Evolutionary conservation across 2,888 invertebrate species (phyloP).

Genomic region (Drosophila setosimentum): DNA sequence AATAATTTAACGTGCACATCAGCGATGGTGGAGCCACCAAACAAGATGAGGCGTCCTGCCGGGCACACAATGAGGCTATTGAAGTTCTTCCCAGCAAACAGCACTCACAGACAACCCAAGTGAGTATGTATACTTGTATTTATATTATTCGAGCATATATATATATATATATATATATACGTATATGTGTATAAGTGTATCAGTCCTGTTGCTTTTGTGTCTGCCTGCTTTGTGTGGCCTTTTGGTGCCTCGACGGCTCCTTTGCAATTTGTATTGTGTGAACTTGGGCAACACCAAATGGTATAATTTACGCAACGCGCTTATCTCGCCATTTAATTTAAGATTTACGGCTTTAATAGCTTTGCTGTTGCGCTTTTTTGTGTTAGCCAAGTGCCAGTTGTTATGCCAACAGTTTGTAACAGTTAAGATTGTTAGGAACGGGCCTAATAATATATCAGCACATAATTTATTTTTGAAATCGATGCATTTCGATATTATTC

Average conservation of each 20-base stretch:
- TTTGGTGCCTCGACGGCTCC: slow-evolving; percentile 44
- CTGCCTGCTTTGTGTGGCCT: slow-evolving; percentile 30
- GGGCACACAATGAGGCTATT: slow-evolving; percentile 37
- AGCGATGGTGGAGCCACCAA: slow-evolving; percentile 35
- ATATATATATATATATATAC: not conserved
- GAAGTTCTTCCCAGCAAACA: slow-evolving; percentile 34
- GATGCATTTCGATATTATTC: not conserved
- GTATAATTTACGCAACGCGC: slow-evolving; percentile 63
- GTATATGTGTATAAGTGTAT: slow-evolving; percentile 14
- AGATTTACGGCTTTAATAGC: slow-evolving; percentile 59
- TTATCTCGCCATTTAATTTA: slow-evolving; percentile 68
- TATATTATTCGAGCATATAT: not conserved
- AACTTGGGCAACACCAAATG: slow-evolving; percentile 55
- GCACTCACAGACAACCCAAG: slow-evolving; percentile 3
- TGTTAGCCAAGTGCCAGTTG: slow-evolving; percentile 10
- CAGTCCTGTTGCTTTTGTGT: slow-evolving; percentile 42
- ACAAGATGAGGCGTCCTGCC: slow-evolving; percentile 25
- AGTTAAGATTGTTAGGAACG: slow-evolving; percentile 5
- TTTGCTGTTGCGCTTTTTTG: slow-evolving; percentile 24
- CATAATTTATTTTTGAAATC: slow-evolving; percentile 1
- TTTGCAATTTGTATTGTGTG: slow-evolving; percentile 57
- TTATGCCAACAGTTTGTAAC: slow-evolving; percentile 9
- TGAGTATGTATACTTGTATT: not conserved
- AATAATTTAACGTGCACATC: slow-evolving; percentile 72
- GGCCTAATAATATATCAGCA: slow-evolving; percentile 2